phyloP scores from a whole-genome alignment of 2,113 vertebrate genomes.

The Blennius ocellaris region DNA sequence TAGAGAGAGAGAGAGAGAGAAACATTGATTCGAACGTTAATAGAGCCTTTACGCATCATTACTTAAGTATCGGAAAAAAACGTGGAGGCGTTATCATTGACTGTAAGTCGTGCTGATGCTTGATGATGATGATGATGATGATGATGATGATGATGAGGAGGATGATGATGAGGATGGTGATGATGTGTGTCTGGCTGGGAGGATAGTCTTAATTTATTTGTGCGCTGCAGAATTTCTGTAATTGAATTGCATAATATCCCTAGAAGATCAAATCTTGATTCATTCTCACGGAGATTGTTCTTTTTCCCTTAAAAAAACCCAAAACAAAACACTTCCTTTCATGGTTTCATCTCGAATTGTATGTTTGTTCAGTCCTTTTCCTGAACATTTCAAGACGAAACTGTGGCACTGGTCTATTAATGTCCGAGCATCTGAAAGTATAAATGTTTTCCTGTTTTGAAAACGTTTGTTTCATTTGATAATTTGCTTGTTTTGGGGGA shows the following conservation, averaged over 20 bases:
- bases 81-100: background rate
- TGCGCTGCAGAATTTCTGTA: background rate
- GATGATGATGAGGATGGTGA: no score
- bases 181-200: constrained; percentile 12
- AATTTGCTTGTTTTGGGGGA: constrained; percentile 1
- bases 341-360: no score
- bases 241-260: background rate
- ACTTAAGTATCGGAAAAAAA: background rate
- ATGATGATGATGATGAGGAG: no score
- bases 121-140: background rate
- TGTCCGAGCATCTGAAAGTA: background rate
- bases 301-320: no score
- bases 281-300: no score
- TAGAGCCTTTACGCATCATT: background rate
- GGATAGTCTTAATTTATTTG: background rate
- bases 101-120: background rate
- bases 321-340: no score
- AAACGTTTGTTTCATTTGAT: constrained; percentile 4
- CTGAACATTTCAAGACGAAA: no score
- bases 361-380: no score
- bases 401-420: background rate
- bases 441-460: background rate
- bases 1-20: background rate
- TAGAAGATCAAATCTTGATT: no score
- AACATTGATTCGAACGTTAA: background rate